phyloP scores from a whole-genome alignment of 2,888 invertebrate genomes.

The Hoplodrina ambigua region DNA sequence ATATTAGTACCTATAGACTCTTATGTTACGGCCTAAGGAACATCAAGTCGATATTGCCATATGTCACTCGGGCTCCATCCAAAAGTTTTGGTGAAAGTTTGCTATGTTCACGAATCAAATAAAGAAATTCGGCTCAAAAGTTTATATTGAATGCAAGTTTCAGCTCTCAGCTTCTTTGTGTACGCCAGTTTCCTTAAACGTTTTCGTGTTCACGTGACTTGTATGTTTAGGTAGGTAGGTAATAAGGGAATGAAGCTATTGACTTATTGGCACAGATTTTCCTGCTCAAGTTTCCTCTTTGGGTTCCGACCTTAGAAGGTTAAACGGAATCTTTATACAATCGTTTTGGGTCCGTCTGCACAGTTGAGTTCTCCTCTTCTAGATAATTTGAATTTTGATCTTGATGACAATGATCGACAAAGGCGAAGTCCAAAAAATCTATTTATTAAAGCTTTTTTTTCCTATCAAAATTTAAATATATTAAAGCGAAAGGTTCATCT shows the following conservation, averaged over 20 bases:
- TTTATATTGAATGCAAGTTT: slow-evolving; percentile 40
- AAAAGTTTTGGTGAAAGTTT: slow-evolving; percentile 29
- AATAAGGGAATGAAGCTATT: neutral
- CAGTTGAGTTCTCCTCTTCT: too few species aligned
- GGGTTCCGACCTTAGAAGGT: too few species aligned
- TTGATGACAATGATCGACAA: too few species aligned
- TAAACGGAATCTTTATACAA: too few species aligned
- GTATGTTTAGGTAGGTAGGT: slow-evolving; percentile 9
- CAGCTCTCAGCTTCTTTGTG: slow-evolving; percentile 3
- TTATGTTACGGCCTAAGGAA: slow-evolving; percentile 3
- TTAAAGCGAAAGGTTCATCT: too few species aligned
- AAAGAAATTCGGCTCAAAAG: slow-evolving; percentile 36
- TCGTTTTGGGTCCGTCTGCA: too few species aligned
- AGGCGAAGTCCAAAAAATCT: too few species aligned
- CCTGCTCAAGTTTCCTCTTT: neutral
- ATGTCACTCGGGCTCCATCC: slow-evolving; percentile 13
- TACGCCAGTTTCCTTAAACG: slow-evolving; percentile 6
- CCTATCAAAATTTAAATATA: too few species aligned
- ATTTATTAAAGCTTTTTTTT: too few species aligned
- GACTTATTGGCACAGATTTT: neutral
- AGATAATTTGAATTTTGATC: too few species aligned
- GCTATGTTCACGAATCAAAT: slow-evolving; percentile 41
- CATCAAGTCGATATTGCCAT: slow-evolving; percentile 38
- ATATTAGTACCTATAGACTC: slow-evolving; percentile 3
- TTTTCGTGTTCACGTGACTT: slow-evolving; percentile 3